Base-by-base conservation (phyloP, 1,140 invertebrate species). In the Drosophila pachea region DNA sequence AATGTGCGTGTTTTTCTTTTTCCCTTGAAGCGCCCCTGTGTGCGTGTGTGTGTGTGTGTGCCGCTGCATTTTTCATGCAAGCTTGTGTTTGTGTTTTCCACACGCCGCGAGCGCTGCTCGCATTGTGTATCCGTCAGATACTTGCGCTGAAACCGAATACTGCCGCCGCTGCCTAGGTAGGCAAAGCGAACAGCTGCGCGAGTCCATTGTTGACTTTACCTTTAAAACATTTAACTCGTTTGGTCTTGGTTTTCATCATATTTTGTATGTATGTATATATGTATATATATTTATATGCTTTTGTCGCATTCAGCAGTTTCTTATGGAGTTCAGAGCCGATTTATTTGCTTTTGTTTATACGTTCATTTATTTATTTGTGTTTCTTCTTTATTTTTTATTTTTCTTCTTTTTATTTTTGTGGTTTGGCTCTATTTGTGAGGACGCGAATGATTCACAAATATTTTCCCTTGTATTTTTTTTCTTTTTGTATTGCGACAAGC, bases 81-180 rank as follows among this genome's bases (percentile, higher is more conserved):
- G 59, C 74, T 76, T 70, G 56, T 59, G 60, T 76, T 65, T 74
- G 68, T 49, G 47, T 71, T 36, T 74, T 29, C 11, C 36, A 68
- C 50, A 65, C 68, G 63, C 68, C 63, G 38, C n/a, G 29, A 42
- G 38, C 55, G 58, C 50, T 62, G 45, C 47, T 1, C 22, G 64
- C 47, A 48, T 48, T 48, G 47, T 70, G 61, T 66, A 77, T 63
- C 69, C 63, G 55, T 22, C 76, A 79, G 68, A 78, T 64, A 82
- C 73, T 84, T 68, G 74, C 71, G 68, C 62, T 66, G 68, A 52
- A 70, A 70, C 62, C 59, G 62, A 70, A 70, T 70, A 70, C 68
- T 77, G 78, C 59, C 78, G 78, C 81, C 79, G 78, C 59, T 83
- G 78, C 81, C 79, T 79, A 86, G 79, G 79, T 84, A 84, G 81